Evolutionary conservation across 2,888 invertebrate species (phyloP).

Genomic region (Sylvicola cinctus): DNA sequence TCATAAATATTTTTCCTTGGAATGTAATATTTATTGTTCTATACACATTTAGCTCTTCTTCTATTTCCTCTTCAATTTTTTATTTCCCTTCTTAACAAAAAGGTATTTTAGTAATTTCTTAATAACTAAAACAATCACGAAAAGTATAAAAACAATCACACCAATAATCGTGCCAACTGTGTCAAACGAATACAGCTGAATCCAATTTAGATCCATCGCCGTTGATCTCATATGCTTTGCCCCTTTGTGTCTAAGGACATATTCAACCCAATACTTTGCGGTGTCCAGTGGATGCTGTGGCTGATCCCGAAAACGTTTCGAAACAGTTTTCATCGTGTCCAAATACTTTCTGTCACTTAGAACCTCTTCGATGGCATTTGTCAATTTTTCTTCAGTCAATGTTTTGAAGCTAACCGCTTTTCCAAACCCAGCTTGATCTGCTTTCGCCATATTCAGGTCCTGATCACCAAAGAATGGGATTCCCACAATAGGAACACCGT

Average conservation of each 20-base stretch:
- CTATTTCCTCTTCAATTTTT: background rate
- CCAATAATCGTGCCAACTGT: background rate
- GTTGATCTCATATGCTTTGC: background rate
- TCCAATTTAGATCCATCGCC: background rate
- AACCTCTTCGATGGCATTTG: background rate
- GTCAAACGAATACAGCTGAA: background rate
- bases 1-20: too few species aligned
- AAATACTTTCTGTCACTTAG: constrained; percentile 8
- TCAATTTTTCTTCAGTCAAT: constrained; percentile 1
- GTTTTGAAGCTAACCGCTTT: background rate
- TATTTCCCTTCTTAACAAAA: background rate
- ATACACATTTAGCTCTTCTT: background rate
- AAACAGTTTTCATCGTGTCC: constrained; percentile 10
- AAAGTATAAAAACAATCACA: background rate
- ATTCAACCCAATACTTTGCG: background rate
- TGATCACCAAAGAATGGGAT: constrained; percentile 5
- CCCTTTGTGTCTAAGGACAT: background rate
- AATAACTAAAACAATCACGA: background rate
- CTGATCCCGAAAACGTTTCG: constrained; percentile 11
- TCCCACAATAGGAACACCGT: constrained; percentile 3
- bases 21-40: too few species aligned
- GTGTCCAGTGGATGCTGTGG: background rate
- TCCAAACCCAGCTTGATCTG: constrained; percentile 2
- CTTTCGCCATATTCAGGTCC: constrained; percentile 3
- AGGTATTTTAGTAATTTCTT: background rate